These are phyloP conservation scores for Megastigmus dorsalis DNA, from an alignment of 2,888 invertebrate species.

Conservation along the genomic window DNA sequence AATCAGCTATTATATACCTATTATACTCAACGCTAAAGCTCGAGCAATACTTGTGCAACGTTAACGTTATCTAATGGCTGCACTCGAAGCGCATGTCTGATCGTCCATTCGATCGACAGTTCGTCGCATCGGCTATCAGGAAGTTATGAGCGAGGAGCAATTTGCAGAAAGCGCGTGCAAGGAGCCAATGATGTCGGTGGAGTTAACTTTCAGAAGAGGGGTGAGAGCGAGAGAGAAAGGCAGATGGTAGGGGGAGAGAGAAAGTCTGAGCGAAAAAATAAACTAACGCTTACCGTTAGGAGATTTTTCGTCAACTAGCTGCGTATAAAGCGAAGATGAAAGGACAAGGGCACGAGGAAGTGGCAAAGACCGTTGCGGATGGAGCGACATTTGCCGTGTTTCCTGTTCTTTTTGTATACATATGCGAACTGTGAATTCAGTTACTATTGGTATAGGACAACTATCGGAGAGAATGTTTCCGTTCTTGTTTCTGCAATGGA, in stretches of 20 bases:
- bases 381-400: no score
- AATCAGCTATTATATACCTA: no score
- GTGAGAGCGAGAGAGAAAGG: conserved; percentile 37
- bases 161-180: conserved; percentile 70
- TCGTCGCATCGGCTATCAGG: conserved; percentile 67
- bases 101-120: conserved; percentile 59
- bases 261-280: background rate
- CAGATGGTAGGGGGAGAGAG: background rate
- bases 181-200: conserved; percentile 71
- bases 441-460: no score
- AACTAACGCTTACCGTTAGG: no score
- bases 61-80: conserved; percentile 19
- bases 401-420: no score
- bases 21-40: no score
- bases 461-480: no score
- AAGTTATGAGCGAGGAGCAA: conserved; percentile 67
- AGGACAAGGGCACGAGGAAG: background rate
- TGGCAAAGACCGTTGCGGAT: no score
- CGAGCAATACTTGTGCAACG: no score
- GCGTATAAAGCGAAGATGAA: conserved; percentile 1
- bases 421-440: no score
- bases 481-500: no score
- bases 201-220: conserved; percentile 62
- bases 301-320: no score
- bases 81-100: conserved; percentile 37